Evolutionary conservation across 1,140 invertebrate species (phyloP).

Genomic region (Amyelois transitella): DNA sequence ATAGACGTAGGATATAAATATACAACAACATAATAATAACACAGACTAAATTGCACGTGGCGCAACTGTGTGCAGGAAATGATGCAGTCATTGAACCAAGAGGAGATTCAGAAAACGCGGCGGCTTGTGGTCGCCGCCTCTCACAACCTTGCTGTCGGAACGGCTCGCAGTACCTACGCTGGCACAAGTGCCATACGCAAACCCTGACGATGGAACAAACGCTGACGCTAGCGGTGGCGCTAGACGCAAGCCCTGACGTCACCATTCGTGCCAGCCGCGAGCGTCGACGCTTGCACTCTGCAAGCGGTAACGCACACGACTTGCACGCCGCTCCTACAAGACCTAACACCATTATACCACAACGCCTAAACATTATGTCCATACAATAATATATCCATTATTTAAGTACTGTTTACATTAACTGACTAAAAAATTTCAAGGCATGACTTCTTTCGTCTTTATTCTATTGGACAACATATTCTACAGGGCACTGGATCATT

Average conservation of each 20-base stretch:
- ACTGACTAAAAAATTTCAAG: slow-evolving; percentile 69
- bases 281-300: background rate
- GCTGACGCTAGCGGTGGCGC: background rate
- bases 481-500: slow-evolving; percentile 70
- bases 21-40: slow-evolving; percentile 73
- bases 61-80: slow-evolving; percentile 66
- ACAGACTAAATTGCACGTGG: slow-evolving; percentile 72
- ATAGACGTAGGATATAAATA: slow-evolving; percentile 67
- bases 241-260: background rate
- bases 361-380: slow-evolving; percentile 53
- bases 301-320: too few relatives aligned
- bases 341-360: slow-evolving; percentile 51
- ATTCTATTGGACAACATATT: slow-evolving; percentile 64
- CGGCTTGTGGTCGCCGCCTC: slow-evolving; percentile 27
- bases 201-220: too few relatives aligned
- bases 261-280: background rate
- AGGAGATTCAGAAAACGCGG: slow-evolving; percentile 62
- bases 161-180: slow-evolving; percentile 3
- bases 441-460: slow-evolving; percentile 66
- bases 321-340: slow-evolving; percentile 7
- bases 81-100: slow-evolving; percentile 64
- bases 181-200: too few relatives aligned
- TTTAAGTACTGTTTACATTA: slow-evolving; percentile 69
- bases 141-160: slow-evolving; percentile 48
- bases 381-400: slow-evolving; percentile 50